Evolutionary conservation across 2,113 vertebrate species (phyloP).

Genomic region (Ceratotherium simum): DNA sequence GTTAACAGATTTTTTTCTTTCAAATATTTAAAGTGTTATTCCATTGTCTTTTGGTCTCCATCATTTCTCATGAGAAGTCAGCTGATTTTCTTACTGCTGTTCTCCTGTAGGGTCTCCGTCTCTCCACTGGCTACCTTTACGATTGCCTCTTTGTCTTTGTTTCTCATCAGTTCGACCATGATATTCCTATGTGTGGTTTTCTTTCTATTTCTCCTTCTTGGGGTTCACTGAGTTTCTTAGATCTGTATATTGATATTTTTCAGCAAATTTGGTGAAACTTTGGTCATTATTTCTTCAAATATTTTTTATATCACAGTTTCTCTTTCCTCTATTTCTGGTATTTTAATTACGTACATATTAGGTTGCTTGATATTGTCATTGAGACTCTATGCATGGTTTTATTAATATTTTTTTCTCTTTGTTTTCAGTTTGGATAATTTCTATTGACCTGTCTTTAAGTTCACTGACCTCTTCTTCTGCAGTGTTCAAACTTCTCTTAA

Average conservation of each 20-base stretch:
- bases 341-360: not conserved
- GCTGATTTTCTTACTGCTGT: not conserved
- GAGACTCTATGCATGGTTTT: not conserved
- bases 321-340: not conserved
- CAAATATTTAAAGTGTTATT: not conserved
- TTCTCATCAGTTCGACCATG: not conserved
- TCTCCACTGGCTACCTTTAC: not conserved
- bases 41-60: not conserved
- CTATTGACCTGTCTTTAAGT: not conserved
- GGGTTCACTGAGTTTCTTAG: not conserved
- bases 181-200: not conserved
- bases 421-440: not conserved
- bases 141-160: not conserved
- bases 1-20: not conserved
- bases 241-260: not conserved
- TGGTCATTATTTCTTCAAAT: not conserved
- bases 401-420: not conserved
- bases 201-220: not conserved
- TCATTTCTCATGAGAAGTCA: not conserved
- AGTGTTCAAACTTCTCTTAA: not conserved
- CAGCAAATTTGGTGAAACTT: not conserved
- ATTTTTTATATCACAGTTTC: not conserved
- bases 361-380: not conserved
- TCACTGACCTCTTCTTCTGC: not conserved
- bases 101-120: not conserved